Evolutionary conservation across 2,888 invertebrate species (phyloP), one percentile per base, ranked within the genome.

Genomic region (Eupithecia abbreviata): DNA sequence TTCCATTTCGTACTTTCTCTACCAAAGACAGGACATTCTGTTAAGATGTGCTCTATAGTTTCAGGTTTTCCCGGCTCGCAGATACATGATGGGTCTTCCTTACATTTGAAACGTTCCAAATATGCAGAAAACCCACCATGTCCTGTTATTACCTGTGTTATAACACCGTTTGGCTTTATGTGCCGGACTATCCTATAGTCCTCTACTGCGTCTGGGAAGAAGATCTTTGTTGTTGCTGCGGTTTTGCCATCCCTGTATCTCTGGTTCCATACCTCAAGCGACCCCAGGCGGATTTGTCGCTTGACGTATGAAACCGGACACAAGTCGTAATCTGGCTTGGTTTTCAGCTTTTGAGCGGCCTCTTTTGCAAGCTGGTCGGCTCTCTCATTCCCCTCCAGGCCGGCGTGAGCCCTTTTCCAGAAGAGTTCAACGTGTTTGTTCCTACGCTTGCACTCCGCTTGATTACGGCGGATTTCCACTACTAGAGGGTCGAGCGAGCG

Each of bases 401-500:
- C 78, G 0, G 70, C 78, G 30, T 76, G 78, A 0, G 78, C 78
- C 15, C 73, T 79, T 0, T 74, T 49, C 76, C 78, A 77, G 70
- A 41, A 75, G 2, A 77, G 30, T 0, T 42, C 7, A 1, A 75
- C 55, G 9, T 13, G 13, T 68, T 74, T 76, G 7, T 41, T 58
- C 30, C 45, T 55, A 45, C 3, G 12, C 10, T 2, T 13, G 12
- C 15, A 2, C 12, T 43, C 9, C 4, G 4, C 13, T 13, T 68
- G 43, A 41, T 73, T 77, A 3, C 18, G 18, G 0, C 76, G 65
- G 2, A 13, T 45, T 30, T 77, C 55, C 7, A 58, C 62, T 0
- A 72, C 74, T 1, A 77, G 42, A 30, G 77, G 77, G 12, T 77
- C 70, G 13, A 47, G 10, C 3, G 77, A 74, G 3, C 51, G 1